A percentile compares a stretch with the other conserved stretches of the same genome.
These are phyloP conservation scores for Vireo griseus DNA, from an alignment of 2,797 vertebrate genomes.

Conservation along the genomic window DNA sequence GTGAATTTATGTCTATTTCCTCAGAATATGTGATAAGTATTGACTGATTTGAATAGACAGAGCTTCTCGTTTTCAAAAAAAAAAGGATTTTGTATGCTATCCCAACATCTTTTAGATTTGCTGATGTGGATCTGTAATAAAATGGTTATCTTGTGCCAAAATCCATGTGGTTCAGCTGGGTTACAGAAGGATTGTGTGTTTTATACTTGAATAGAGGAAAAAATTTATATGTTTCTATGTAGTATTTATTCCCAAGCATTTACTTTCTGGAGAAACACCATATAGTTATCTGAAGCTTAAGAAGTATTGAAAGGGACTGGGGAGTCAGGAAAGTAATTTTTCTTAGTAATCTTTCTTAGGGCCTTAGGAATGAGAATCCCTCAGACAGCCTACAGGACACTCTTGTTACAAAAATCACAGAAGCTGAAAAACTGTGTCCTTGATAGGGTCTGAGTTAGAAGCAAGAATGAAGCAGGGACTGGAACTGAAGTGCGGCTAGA, in stretches of 20 bases:
- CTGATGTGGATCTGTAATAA: background rate
- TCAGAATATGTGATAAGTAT: background rate
- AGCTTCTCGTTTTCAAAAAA: background rate
- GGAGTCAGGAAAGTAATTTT: background rate
- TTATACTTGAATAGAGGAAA: background rate
- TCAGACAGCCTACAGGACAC: background rate
- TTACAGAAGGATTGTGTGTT: background rate
- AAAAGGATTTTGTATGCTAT: background rate
- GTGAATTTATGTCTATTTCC: background rate
- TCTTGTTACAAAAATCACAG: background rate
- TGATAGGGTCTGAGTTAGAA: background rate
- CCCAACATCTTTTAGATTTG: background rate
- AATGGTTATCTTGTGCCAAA: background rate
- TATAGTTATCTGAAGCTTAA: background rate
- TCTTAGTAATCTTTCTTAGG: background rate
- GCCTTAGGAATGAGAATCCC: background rate
- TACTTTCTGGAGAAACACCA: background rate
- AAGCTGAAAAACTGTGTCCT: background rate
- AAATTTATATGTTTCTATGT: background rate
- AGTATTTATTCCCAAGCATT: background rate
- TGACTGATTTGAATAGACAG: background rate
- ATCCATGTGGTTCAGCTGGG: background rate
- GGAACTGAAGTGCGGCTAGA: background rate
- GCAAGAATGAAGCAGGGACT: background rate
- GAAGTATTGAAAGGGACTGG: background rate